These are phyloP conservation scores for Ormyrus nitidulus DNA, from an alignment of 2,888 invertebrate species.

Conservation along the genomic window DNA sequence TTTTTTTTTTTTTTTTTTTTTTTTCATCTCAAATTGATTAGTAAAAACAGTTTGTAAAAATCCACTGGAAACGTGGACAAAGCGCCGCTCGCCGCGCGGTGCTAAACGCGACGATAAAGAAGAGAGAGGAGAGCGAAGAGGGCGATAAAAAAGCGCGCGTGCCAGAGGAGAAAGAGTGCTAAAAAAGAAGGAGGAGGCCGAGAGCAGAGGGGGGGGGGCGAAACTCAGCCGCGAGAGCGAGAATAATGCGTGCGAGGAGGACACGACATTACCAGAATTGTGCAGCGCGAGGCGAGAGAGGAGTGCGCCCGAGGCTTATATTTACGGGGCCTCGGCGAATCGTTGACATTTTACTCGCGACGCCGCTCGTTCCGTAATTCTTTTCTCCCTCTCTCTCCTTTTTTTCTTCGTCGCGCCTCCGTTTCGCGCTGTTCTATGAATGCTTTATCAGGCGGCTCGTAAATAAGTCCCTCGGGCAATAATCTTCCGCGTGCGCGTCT, in stretches of 20 bases:
- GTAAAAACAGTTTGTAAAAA: no score
- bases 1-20: no score
- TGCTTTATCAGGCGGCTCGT: constrained; percentile 46
- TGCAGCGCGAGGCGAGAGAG: constrained; percentile 12
- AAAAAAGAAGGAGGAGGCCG: constrained; percentile 2
- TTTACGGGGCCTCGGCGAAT: constrained; percentile 54
- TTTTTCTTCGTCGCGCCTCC: constrained; percentile 48
- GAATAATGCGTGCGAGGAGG: constrained; percentile 40
- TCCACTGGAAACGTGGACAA: no score
- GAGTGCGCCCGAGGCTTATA: constrained; percentile 20
- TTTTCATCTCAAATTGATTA: no score
- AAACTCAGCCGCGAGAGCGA: constrained; percentile 42
- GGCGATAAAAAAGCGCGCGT: constrained; percentile 24
- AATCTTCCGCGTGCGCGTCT: not conserved
- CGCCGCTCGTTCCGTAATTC: constrained; percentile 43
- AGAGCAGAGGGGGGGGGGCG: not conserved
- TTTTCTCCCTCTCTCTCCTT: constrained; percentile 27
- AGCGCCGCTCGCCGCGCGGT: not conserved
- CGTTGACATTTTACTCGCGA: constrained; percentile 49
- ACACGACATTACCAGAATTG: constrained; percentile 54
- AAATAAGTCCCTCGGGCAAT: constrained; percentile 14
- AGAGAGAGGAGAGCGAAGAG: not conserved
- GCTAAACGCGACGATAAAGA: constrained; percentile 5
- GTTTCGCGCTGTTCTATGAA: constrained; percentile 52
- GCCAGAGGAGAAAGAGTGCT: not conserved